Evolutionary conservation across 2,797 vertebrate species (phyloP).

Genomic region (Anableps anableps): DNA sequence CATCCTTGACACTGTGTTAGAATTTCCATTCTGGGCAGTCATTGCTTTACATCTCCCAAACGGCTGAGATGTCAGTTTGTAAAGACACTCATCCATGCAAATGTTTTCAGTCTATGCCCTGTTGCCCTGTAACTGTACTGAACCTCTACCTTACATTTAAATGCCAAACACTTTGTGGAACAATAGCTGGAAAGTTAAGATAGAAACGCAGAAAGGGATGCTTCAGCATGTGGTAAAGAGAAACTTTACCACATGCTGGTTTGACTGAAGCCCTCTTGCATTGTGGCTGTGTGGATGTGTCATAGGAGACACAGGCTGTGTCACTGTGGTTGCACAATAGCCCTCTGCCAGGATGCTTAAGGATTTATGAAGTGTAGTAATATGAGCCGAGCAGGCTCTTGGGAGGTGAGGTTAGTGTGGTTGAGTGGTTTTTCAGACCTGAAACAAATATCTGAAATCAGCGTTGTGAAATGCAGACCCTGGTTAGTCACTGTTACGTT

Average conservation of each 20-base stretch:
- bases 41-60: constrained; percentile 4
- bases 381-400: constrained; percentile 39
- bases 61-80: not conserved
- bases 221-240: constrained; percentile 7
- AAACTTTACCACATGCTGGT: constrained; percentile 9
- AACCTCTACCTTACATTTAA: constrained; percentile 1
- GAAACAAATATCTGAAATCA: constrained; percentile 56
- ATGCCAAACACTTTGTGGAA: constrained; percentile 2
- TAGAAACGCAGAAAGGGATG: constrained; percentile 12
- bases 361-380: constrained; percentile 57
- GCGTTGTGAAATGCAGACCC: constrained; percentile 45
- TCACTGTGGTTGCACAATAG: constrained; percentile 50
- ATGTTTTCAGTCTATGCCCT: not conserved
- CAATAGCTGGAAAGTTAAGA: constrained; percentile 20
- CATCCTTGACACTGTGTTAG: not conserved
- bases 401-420: constrained; percentile 54
- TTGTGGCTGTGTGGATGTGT: constrained; percentile 38
- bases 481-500: constrained; percentile 29
- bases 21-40: not conserved
- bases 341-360: constrained; percentile 32
- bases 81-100: not conserved
- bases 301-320: constrained; percentile 30
- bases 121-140: not conserved
- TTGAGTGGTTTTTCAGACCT: constrained; percentile 52
- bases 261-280: constrained; percentile 25